These are phyloP conservation scores for Drosophila prosaltans DNA, from an alignment of 1,140 invertebrate species.

Conservation along the genomic window DNA sequence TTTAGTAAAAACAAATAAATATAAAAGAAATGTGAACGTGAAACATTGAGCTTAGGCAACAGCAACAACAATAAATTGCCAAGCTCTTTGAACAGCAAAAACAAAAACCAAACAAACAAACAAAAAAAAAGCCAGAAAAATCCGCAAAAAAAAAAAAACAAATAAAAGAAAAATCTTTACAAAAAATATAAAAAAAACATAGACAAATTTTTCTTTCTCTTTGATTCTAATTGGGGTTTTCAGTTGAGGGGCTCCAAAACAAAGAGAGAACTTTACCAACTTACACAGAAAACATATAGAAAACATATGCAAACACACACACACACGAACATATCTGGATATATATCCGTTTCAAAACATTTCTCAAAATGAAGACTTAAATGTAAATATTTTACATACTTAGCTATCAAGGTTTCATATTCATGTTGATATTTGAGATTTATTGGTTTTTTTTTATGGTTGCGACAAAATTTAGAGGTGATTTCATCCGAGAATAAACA, in stretches of 20 bases:
- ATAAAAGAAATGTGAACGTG: constrained; percentile 48
- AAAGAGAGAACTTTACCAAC: background rate
- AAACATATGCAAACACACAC: background rate
- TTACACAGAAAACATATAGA: background rate
- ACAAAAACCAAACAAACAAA: constrained; percentile 35
- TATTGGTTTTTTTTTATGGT: constrained; percentile 41
- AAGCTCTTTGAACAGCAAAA: constrained; percentile 22
- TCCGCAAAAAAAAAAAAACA: constrained; percentile 59
- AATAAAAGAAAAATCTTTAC: constrained; percentile 81
- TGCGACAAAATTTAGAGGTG: constrained; percentile 30
- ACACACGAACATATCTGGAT: background rate
- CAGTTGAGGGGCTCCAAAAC: background rate
- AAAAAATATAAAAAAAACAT: constrained; percentile 53
- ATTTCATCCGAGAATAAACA: constrained; percentile 20
- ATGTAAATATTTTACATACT: background rate
- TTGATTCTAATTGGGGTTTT: constrained; percentile 29
- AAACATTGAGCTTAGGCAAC: constrained; percentile 47
- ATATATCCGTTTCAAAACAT: background rate
- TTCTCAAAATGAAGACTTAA: background rate
- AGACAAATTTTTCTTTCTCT: constrained; percentile 28
- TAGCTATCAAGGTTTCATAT: constrained; percentile 1
- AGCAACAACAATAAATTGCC: constrained; percentile 41
- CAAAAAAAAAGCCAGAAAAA: constrained; percentile 62
- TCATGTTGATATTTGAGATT: constrained; percentile 48
- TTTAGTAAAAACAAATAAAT: constrained; percentile 71